phyloP scores from a whole-genome alignment of 2,797 vertebrate species.

The Thaleichthys pacificus region DNA sequence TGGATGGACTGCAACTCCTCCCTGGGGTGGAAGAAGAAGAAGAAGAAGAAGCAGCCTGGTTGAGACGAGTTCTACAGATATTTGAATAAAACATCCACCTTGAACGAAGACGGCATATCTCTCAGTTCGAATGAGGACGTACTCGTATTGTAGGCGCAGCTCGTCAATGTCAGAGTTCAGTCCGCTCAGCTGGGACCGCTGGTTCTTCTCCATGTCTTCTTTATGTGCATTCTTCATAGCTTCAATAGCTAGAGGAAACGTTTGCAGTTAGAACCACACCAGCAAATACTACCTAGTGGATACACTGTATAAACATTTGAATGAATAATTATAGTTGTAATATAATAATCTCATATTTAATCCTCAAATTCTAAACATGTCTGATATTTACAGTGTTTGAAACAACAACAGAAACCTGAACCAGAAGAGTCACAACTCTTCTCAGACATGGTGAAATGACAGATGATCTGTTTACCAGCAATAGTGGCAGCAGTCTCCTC shows the following conservation, averaged over 20 bases:
- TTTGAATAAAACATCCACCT: background rate
- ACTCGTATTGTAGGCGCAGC: constrained; percentile 91
- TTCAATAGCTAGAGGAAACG: constrained; percentile 84
- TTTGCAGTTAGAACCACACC: background rate
- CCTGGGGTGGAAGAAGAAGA: constrained; percentile 60
- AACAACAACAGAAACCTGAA: too few species aligned
- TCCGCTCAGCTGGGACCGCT: constrained; percentile 91
- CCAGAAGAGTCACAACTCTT: too few species aligned
- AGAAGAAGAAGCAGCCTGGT: background rate
- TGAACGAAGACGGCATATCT: background rate
- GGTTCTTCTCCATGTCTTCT: constrained; percentile 94
- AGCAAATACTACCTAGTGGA: background rate
- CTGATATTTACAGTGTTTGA: too few species aligned
- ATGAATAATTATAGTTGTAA: background rate
- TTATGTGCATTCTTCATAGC: constrained; percentile 99
- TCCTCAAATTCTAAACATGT: too few species aligned
- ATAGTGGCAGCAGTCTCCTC: constrained; percentile 97
- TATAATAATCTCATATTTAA: too few species aligned
- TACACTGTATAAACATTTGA: background rate
- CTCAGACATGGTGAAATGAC: too few species aligned
- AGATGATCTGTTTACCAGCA: constrained; percentile 77
- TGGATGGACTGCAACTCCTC: constrained; percentile 96
- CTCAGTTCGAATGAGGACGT: constrained; percentile 51
- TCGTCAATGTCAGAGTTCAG: constrained; percentile 91
- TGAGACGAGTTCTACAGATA: background rate